Base-by-base conservation (phyloP, 2,113 vertebrate species). In the Lucifuga dentata region DNA sequence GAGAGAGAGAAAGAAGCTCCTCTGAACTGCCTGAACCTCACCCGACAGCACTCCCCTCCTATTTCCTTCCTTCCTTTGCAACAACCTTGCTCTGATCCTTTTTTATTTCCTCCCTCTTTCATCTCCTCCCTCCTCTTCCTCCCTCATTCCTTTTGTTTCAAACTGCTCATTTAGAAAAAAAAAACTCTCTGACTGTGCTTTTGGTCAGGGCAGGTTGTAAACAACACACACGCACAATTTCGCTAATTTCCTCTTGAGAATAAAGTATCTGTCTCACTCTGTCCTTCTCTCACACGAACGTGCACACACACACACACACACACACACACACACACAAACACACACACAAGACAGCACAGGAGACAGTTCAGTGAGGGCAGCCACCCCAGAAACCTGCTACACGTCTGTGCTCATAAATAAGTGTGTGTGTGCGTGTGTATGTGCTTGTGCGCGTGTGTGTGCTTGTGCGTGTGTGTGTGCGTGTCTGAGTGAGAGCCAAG, bases 211-310 rank as follows among this genome's bases (percentile, higher is more conserved):
- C n/a, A 24, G n/a, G 17, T 56, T 39, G 52, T 68, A 80, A 83
- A 76, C 68, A 78, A 73, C 73, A 64, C 71, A 81, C 73, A 52
- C 68, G 68, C 12, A 3, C 45, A 24, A 48, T 63, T 68, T 70
- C 19, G 53, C 16, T 55, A 29, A 12, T 52, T 71, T 43, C 35
- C 51, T 39, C 46, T 43, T 0, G 26, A 70, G 64, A 73, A 50
- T 61, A 11, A 41, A 44, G 52, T 51, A 19, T 70, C 41, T 59
- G 40, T 59, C 39, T 59, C 21, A 49, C 20, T n/a, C n/a, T n/a
- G n/a, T n/a, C n/a, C n/a, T n/a, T n/a, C n/a, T n/a, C n/a, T n/a
- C n/a, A n/a, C n/a, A n/a, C n/a, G n/a, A n/a, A n/a, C 26, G 26
- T 29, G 3, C 7, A 7, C 11, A 40, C 38, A n/a, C 38, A 40